Percentiles rank a stretch among this genome's conserved stretches.
These are phyloP conservation scores for Centropristis striata DNA, from an alignment of 2,113 vertebrate genomes.

Conservation along the genomic window DNA sequence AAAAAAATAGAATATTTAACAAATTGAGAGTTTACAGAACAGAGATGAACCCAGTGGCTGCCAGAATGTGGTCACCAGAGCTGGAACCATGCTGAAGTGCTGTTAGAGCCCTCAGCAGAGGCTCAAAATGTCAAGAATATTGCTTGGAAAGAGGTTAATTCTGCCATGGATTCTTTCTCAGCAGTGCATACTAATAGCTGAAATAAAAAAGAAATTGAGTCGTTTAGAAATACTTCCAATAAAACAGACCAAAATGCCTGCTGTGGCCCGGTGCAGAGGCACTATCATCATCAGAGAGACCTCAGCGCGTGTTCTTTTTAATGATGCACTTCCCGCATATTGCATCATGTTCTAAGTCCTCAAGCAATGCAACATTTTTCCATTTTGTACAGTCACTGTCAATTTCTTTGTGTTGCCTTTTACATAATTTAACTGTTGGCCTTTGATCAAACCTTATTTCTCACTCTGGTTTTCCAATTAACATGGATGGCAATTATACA, in stretches of 20 bases:
- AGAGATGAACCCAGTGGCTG: conserved; percentile 1
- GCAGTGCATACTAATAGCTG: conserved; percentile 6
- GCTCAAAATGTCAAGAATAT: conserved; percentile 18
- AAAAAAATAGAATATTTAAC: conserved; percentile 1
- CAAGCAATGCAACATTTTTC: conserved; percentile 3
- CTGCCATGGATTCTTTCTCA: conserved; percentile 9
- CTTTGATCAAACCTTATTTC: not conserved
- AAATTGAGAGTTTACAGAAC: not conserved
- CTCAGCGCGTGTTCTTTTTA: conserved; percentile 9
- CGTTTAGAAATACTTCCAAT: conserved; percentile 25
- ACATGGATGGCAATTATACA: not conserved
- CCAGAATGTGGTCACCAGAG: conserved; percentile 2
- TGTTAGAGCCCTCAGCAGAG: conserved; percentile 1
- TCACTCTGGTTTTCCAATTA: not conserved
- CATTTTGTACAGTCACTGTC: conserved; percentile 3
- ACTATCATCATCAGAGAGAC: not conserved
- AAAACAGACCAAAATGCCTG: not conserved
- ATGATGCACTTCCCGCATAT: not conserved
- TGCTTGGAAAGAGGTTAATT: conserved; percentile 16
- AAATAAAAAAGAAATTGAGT: conserved; percentile 42
- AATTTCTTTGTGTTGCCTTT: conserved; percentile 8
- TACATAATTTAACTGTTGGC: not conserved
- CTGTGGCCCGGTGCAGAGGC: not conserved
- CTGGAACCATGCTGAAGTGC: conserved; percentile 10
- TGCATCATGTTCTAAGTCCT: not conserved